A percentile compares a stretch with the other conserved stretches of the same genome.
Evolutionary conservation across 2,797 vertebrate species (phyloP).

Genomic region (Coregonus suidteri): DNA sequence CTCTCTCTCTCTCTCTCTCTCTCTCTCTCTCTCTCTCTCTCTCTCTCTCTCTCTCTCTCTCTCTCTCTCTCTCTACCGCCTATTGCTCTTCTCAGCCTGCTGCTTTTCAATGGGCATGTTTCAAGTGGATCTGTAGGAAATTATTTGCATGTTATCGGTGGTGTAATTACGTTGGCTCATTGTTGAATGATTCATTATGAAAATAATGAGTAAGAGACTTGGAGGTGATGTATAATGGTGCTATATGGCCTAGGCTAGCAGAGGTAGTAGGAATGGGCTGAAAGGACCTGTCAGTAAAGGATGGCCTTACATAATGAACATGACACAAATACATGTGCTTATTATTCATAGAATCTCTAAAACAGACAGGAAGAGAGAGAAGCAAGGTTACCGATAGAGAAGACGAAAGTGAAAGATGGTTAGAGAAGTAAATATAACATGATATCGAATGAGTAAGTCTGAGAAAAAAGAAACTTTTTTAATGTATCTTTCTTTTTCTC

Average conservation of each 20-base stretch:
- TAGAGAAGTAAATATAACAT: no score
- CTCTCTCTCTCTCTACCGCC: not conserved
- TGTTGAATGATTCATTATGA: not conserved
- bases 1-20: no score
- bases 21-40: not conserved
- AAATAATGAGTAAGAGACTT: not conserved
- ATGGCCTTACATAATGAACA: not conserved
- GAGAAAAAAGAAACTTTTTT: no score
- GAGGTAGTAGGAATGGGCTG: not conserved
- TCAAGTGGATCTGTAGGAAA: not conserved
- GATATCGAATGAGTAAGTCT: no score
- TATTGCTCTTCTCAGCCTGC: not conserved
- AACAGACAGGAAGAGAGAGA: not conserved
- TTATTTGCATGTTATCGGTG: not conserved
- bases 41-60: no score
- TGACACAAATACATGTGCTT: no score
- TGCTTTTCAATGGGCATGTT: not conserved
- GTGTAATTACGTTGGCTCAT: not conserved
- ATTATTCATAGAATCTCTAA: not conserved
- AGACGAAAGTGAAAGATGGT: no score
- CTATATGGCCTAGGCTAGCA: not conserved
- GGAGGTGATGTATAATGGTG: not conserved
- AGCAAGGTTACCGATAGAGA: no score
- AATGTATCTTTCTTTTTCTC: no score
- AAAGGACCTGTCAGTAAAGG: not conserved